Evolutionary conservation across 1,140 invertebrate species (phyloP), one percentile per base, ranked within the genome.

Genomic region (Heliconius eleuchia): DNA sequence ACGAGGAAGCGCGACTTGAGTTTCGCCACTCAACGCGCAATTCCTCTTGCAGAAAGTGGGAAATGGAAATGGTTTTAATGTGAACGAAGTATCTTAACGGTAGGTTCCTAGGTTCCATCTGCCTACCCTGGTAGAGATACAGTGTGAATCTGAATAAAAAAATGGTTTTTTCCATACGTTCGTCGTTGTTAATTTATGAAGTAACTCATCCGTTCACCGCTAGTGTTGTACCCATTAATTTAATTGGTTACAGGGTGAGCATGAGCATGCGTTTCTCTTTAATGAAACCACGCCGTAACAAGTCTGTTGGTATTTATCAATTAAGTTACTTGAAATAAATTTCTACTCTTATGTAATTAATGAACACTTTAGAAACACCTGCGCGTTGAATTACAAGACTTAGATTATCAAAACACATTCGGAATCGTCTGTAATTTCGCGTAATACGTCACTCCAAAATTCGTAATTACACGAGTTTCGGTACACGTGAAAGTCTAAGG

Each of bases 221-320:
- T 77, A 77, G 76, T 77, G 76, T 72, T 77, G 66, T 77, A 70
- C 60, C 76, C 71, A 73, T 80, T 78, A 78, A 78, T 82, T 82
- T 80, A 82, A 82, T 80, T 81, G 79, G 76, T 77, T 82, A 80
- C 80, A 80, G 78, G 79, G 66, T 55, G 70, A 79, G 78, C 72
- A 70, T 76, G 73, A 79, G 78, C 72, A 70, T 76, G 79, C 77
- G 79, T 84, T 78, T 78, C 76, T 70, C 81, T 81, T 78, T 88
- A 86, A 88, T 86, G 85, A 88, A 86, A 86, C 83, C 84, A 78
- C 74, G 71, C 80, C 78, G 83, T 86, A 86, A 86, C 78, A 81
- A 82, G 84, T 82, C 83, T 87, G 86, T 85, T 85, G 83, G 83
- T 87, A 86, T 87, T 89, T 88, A 87, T 89, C 86, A 89, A 89